These are phyloP conservation scores for Xenopus tropicalis DNA, from an alignment of 2,113 vertebrate genomes.

Conservation along the genomic window DNA sequence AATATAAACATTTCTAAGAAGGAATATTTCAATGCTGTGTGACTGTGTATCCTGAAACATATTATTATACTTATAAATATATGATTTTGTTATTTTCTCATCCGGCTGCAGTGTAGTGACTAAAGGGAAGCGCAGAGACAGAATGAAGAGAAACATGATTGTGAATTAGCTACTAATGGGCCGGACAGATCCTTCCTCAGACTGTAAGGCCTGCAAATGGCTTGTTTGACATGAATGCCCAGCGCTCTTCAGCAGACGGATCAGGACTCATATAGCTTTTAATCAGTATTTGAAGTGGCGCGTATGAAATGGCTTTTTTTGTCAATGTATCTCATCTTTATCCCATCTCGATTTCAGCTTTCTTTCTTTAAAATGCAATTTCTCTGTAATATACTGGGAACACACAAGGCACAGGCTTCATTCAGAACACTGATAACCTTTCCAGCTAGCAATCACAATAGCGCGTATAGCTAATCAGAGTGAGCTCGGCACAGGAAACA, in stretches of 20 bases:
- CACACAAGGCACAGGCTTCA: slow-evolving; percentile 2
- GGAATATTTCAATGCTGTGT: too few species aligned
- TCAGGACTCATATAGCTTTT: slow-evolving; percentile 20
- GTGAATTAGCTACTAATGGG: slow-evolving; percentile 23
- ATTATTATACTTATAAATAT: too few species aligned
- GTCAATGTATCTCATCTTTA: slow-evolving; percentile 22
- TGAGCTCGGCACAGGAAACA: neutral
- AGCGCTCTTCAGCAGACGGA: neutral
- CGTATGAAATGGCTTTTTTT: slow-evolving; percentile 22
- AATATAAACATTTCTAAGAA: too few species aligned
- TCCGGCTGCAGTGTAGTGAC: neutral
- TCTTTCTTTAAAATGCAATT: slow-evolving; percentile 30
- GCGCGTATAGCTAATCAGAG: slow-evolving; percentile 12
- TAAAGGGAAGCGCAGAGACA: neutral
- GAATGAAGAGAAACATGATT: slow-evolving; percentile 8
- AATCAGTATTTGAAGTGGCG: slow-evolving; percentile 11
- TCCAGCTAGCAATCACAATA: slow-evolving; percentile 12
- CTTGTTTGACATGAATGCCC: slow-evolving; percentile 7
- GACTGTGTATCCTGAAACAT: too few species aligned
- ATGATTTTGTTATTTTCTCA: too few species aligned
- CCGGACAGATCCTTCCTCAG: neutral
- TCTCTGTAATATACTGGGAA: slow-evolving; percentile 22
- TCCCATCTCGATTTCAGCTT: neutral
- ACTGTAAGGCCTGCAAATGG: slow-evolving; percentile 10
- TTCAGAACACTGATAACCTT: slow-evolving; percentile 28